phyloP scores from a whole-genome alignment of 2,888 invertebrate genomes.

The Brachyptera putata region DNA sequence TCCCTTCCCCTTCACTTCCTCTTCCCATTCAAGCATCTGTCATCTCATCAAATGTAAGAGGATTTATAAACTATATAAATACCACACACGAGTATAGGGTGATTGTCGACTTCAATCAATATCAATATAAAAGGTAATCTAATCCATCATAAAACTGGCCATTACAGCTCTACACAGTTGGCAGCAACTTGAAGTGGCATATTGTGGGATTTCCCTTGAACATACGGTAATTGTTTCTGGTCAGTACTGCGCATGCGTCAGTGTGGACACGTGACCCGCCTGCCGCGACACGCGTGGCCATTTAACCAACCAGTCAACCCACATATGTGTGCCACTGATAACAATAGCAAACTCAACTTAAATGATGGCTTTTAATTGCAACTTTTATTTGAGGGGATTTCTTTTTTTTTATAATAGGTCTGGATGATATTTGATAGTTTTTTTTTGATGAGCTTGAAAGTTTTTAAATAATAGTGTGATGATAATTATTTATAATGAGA shows the following conservation, averaged over 20 bases:
- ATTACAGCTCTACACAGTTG: not conserved
- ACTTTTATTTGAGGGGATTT: not conserved
- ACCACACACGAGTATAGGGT: not conserved
- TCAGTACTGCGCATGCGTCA: slow-evolving; percentile 14
- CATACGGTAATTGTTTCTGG: slow-evolving; percentile 17
- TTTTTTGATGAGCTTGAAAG: too few species aligned
- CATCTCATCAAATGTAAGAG: not conserved
- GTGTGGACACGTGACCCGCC: slow-evolving; percentile 16
- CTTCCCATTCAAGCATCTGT: not conserved
- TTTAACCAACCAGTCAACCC: not conserved
- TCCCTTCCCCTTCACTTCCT: not conserved
- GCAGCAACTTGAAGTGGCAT: not conserved
- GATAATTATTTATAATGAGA: too few species aligned
- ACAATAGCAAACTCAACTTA: too few species aligned
- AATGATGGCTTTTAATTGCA: not conserved
- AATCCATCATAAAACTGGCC: slow-evolving; percentile 9
- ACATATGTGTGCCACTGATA: too few species aligned
- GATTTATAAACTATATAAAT: not conserved
- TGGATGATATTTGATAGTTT: too few species aligned
- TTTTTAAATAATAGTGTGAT: too few species aligned
- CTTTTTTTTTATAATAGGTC: too few species aligned
- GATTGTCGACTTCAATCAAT: not conserved
- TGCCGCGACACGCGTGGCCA: not conserved
- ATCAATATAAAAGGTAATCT: slow-evolving; percentile 13
- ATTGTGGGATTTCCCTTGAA: not conserved